Base-by-base conservation (phyloP, 2,888 invertebrate genomes). In the Galeruca laticollis region DNA sequence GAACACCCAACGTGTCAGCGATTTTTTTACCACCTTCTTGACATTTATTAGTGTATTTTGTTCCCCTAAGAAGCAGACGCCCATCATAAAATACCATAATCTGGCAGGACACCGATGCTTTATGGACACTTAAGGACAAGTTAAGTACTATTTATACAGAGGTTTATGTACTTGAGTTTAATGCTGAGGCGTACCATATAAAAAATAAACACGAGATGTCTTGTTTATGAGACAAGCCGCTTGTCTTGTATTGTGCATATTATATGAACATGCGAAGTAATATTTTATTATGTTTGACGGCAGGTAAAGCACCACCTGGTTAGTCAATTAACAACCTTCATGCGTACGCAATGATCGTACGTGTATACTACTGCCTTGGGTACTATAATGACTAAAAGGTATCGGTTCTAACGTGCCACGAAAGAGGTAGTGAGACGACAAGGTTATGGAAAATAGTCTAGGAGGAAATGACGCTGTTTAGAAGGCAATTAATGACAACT, bases 201-300 rank as follows among this genome's bases (percentile, higher is more conserved):
- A 78, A 78, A 26, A 78, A 77, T 72, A 74, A 75, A 75, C 73
- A 68, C 72, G 76, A 78, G 79, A 80, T 78, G 79, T 80, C 80
- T 81, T 80, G 79, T 81, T 81, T 81, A 81, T 76, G 81, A 74
- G 81, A 81, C 81, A 77, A 73, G 72, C 68, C 66, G 70, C 69
- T 77, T 78, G 80, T 80, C 79, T 81, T 80, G 80, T 80, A 79
- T 80, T 79, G 78, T 77, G 77, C 78, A 77, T 80, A 80, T 77
- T 78, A 79, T 80, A 81, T 78, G 79, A 72, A 80, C 79, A 80
- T 79, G 81, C 81, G 69, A 81, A 79, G 80, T 77, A 79, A 79
- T 80, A 80, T 78, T 78, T 81, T 81, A 80, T 77, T 78, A 77
- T 79, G 73, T 75, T 81, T 81, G 80, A 80, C 77, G 77, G 77